These are phyloP conservation scores for Tenthredo notha DNA, from an alignment of 2,888 invertebrate species.

Conservation along the genomic window DNA sequence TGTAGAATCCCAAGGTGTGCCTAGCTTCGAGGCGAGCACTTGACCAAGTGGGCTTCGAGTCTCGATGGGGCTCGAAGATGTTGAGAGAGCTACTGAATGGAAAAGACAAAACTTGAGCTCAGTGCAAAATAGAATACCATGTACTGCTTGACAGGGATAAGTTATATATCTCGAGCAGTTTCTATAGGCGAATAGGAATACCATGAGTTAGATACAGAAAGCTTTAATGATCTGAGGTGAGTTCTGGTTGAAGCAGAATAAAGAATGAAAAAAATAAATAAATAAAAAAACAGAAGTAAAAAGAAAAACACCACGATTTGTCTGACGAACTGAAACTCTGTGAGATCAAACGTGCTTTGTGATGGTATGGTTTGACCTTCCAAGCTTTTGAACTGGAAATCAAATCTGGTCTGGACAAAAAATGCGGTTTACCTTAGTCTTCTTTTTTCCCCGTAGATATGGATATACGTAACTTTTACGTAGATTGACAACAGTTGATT, in stretches of 20 bases:
- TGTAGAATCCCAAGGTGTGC: conserved; percentile 23
- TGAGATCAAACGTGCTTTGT: conserved; percentile 40
- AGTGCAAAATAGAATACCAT: conserved; percentile 26
- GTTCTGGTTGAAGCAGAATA: neutral
- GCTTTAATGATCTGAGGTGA: neutral
- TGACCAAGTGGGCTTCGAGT: conserved; percentile 30
- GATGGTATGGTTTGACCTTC: conserved; percentile 23
- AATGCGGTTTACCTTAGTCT: neutral
- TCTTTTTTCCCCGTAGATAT: neutral
- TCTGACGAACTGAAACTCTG: conserved; percentile 26
- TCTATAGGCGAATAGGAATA: neutral
- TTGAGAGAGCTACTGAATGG: conserved; percentile 41
- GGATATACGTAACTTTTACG: neutral
- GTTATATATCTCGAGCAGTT: neutral
- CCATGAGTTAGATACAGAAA: neutral
- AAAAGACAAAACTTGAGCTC: conserved; percentile 32
- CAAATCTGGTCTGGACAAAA: neutral
- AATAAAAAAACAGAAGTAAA: neutral
- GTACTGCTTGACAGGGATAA: conserved; percentile 7
- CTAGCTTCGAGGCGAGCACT: conserved; percentile 16
- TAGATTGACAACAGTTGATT: conserved; percentile 26
- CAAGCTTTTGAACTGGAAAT: conserved; percentile 12
- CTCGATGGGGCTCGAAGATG: conserved; percentile 25
- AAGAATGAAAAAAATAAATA: neutral
- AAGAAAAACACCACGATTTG: neutral